These are phyloP conservation scores for Channa maculata DNA, from an alignment of 2,113 vertebrate species.

Conservation along the genomic window DNA sequence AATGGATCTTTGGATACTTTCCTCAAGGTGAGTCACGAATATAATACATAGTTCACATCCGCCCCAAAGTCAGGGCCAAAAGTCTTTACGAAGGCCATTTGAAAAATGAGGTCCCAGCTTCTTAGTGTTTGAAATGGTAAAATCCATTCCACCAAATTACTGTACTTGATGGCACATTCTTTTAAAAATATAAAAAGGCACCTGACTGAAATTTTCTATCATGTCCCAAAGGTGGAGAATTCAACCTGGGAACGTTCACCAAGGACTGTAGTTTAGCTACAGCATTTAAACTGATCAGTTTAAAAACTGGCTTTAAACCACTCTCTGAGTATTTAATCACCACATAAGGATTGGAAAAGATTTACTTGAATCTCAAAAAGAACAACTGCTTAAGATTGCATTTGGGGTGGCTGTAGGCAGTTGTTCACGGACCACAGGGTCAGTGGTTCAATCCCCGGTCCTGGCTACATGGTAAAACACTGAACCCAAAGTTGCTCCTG, in stretches of 20 bases:
- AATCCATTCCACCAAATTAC: conserved; percentile 2
- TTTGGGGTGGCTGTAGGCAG: too few relatives aligned
- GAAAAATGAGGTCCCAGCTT: conserved; percentile 36
- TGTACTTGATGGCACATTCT: conserved; percentile 3
- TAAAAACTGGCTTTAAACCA: neutral
- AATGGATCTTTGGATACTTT: conserved; percentile 97
- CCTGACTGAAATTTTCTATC: conserved; percentile 15
- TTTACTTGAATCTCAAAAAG: too few relatives aligned
- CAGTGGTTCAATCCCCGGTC: too few relatives aligned
- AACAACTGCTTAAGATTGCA: neutral
- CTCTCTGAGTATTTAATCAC: neutral
- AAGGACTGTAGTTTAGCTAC: neutral
- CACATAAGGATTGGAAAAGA: neutral
- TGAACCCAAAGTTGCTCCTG: too few relatives aligned
- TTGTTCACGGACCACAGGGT: too few relatives aligned
- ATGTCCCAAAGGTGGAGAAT: conserved; percentile 12
- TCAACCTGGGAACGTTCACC: neutral
- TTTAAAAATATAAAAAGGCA: conserved; percentile 12
- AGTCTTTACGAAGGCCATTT: conserved; percentile 15
- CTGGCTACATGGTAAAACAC: too few relatives aligned
- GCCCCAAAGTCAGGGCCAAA: conserved; percentile 25
- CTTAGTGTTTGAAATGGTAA: conserved; percentile 8
- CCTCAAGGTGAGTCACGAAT: conserved; percentile 89
- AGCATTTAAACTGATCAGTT: neutral
- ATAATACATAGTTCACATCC: neutral